These are phyloP conservation scores for Euthynnus affinis DNA, from an alignment of 2,797 vertebrate genomes.

Conservation along the genomic window DNA sequence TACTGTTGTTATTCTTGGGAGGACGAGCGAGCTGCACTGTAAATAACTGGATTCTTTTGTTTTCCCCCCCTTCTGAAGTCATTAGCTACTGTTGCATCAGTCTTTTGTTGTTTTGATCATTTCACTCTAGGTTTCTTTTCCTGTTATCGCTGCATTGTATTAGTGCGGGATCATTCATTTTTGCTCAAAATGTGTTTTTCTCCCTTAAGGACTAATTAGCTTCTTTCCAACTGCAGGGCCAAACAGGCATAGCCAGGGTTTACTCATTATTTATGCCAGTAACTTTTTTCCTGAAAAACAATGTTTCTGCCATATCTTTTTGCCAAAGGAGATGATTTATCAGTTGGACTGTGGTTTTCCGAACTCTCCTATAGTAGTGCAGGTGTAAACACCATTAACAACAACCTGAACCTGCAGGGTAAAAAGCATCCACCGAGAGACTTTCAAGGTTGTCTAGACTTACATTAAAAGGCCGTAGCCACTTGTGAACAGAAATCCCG, in stretches of 20 bases:
- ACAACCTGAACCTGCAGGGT: conserved; percentile 30
- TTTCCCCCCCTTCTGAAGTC: conserved; percentile 29
- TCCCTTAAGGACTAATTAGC: conserved; percentile 80
- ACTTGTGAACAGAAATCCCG: conserved; percentile 23
- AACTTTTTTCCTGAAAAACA: conserved; percentile 65
- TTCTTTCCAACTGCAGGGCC: conserved; percentile 67
- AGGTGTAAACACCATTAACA: conserved; percentile 55
- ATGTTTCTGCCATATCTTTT: conserved; percentile 48
- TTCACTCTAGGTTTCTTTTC: conserved; percentile 15
- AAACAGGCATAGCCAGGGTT: conserved; percentile 54
- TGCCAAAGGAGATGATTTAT: conserved; percentile 63
- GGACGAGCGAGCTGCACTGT: conserved; percentile 28
- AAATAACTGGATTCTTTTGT: conserved; percentile 40
- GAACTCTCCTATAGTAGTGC: conserved; percentile 24
- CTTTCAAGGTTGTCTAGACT: conserved; percentile 29
- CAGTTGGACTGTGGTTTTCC: conserved; percentile 36
- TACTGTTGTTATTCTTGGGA: no score
- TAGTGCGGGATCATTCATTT: conserved; percentile 63
- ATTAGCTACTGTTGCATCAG: conserved; percentile 52
- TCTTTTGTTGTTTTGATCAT: conserved; percentile 63
- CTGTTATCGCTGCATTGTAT: conserved; percentile 61
- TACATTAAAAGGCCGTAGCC: conserved; percentile 26
- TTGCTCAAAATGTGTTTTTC: conserved; percentile 68
- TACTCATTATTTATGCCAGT: conserved; percentile 72
- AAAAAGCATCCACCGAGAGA: conserved; percentile 5